Conservation (phyloP, 1,140 invertebrate genomes). For the Drosophila equinoxialis region DNA sequence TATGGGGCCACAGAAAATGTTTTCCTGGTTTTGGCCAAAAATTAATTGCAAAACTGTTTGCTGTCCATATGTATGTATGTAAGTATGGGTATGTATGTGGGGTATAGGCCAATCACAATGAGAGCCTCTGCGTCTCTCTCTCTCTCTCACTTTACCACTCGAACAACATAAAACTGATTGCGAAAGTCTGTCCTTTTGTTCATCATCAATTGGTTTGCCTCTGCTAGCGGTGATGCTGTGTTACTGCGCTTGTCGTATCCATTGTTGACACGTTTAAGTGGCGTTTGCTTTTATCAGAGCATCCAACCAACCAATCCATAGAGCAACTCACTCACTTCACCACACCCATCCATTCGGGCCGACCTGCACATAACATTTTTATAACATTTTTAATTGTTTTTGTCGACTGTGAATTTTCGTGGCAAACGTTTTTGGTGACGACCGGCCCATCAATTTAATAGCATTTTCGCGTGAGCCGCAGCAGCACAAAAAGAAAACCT, state of each 20-base stretch:
- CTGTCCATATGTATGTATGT: conserved; percentile 37
- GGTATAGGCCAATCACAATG: conserved; percentile 67
- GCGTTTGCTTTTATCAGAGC: conserved; percentile 76
- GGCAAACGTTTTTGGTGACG: conserved; percentile 29
- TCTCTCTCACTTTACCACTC: conserved; percentile 47
- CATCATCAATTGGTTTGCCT: conserved; percentile 9
- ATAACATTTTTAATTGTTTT: conserved; percentile 80
- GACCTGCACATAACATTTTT: conserved; percentile 77
- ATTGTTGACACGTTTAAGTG: conserved; percentile 81
- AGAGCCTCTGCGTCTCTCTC: conserved; percentile 17
- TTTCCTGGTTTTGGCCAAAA: conserved; percentile 69
- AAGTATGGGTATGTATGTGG: conserved; percentile 5
- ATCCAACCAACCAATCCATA: conserved; percentile 12
- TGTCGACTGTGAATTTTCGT: conserved; percentile 65
- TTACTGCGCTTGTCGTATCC: conserved; percentile 70
- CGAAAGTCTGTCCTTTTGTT: conserved; percentile 64
- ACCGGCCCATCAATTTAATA: conserved; percentile 76
- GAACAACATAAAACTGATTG: conserved; percentile 80
- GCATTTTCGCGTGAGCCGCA: conserved; percentile 66
- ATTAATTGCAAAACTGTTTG: conserved; percentile 79
- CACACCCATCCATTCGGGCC: conserved; percentile 8
- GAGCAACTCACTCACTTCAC: neutral
- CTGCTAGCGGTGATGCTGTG: conserved; percentile 11
- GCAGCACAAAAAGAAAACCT: conserved; percentile 20
- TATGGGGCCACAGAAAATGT: conserved; percentile 58